Evolutionary conservation across 2,888 invertebrate genomes (phyloP).

Genomic region (Eulithis testata): DNA sequence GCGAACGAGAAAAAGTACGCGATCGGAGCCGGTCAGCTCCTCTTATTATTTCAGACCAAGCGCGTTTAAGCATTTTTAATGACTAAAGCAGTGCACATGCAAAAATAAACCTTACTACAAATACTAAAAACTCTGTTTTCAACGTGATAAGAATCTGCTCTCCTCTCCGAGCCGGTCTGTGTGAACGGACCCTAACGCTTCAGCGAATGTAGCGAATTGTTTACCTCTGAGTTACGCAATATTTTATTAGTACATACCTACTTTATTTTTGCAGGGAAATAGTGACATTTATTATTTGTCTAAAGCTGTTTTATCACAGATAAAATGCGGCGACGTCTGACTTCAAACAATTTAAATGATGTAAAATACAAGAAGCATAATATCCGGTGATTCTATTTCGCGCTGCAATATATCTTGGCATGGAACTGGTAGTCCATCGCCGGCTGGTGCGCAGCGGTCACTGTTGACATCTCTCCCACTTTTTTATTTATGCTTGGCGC

Average conservation of each 20-base stretch:
- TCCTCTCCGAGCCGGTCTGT: too few relatives aligned
- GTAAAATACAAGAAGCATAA: slow-evolving; percentile 32
- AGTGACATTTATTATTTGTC: slow-evolving; percentile 39
- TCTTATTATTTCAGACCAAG: too few relatives aligned
- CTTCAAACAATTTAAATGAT: slow-evolving; percentile 37
- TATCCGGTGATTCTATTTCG: slow-evolving; percentile 36
- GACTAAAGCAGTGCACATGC: too few relatives aligned
- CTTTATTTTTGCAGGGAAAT: slow-evolving; percentile 31
- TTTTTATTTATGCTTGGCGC: slow-evolving; percentile 79
- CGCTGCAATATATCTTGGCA: slow-evolving; percentile 43
- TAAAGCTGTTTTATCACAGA: slow-evolving; percentile 22
- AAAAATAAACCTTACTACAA: too few relatives aligned
- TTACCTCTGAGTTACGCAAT: slow-evolving; percentile 40
- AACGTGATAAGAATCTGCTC: too few relatives aligned
- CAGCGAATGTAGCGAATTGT: slow-evolving; percentile 28
- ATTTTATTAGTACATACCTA: slow-evolving; percentile 15
- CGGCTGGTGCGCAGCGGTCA: slow-evolving; percentile 43
- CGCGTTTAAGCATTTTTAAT: too few relatives aligned
- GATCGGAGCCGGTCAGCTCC: too few relatives aligned
- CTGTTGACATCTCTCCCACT: slow-evolving; percentile 59
- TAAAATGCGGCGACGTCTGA: slow-evolving; percentile 28
- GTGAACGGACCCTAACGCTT: too few relatives aligned
- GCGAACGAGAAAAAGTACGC: too few relatives aligned
- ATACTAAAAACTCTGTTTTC: too few relatives aligned
- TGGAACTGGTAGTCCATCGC: slow-evolving; percentile 31